A percentile compares a stretch with the other conserved stretches of the same genome.
phyloP scores from a whole-genome alignment of 2,888 invertebrate species.

The Lasioglossum figueresi region DNA sequence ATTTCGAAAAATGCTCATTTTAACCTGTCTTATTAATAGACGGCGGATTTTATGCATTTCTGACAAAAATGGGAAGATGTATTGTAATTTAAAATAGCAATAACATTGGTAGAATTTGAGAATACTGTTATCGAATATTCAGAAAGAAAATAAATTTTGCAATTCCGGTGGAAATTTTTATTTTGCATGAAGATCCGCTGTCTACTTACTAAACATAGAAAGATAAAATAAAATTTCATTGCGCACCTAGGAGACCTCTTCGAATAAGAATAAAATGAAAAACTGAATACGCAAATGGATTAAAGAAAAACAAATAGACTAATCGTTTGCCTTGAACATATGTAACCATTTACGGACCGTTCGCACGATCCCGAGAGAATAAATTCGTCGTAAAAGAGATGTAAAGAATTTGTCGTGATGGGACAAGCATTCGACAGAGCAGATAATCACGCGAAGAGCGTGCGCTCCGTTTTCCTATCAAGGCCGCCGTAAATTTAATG shows the following conservation, averaged over 20 bases:
- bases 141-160: no score
- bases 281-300: neutral
- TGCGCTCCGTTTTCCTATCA: constrained; percentile 79
- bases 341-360: neutral
- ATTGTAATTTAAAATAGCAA: no score
- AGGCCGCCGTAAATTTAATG: constrained; percentile 81
- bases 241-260: neutral
- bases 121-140: no score
- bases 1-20: neutral
- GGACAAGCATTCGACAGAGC: constrained; percentile 69
- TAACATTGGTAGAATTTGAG: no score
- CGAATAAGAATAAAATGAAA: neutral
- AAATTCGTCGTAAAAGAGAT: neutral
- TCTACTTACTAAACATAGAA: no score
- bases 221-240: neutral
- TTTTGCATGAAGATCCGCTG: no score
- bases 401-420: constrained; percentile 73
- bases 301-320: neutral
- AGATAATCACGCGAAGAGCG: constrained; percentile 73
- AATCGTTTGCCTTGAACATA: neutral
- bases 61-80: no score
- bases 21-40: neutral
- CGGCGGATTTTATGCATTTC: no score
- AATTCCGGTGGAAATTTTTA: no score
- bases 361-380: neutral